phyloP scores from a whole-genome alignment of 2,113 vertebrate genomes.

The Sceloporus undulatus region DNA sequence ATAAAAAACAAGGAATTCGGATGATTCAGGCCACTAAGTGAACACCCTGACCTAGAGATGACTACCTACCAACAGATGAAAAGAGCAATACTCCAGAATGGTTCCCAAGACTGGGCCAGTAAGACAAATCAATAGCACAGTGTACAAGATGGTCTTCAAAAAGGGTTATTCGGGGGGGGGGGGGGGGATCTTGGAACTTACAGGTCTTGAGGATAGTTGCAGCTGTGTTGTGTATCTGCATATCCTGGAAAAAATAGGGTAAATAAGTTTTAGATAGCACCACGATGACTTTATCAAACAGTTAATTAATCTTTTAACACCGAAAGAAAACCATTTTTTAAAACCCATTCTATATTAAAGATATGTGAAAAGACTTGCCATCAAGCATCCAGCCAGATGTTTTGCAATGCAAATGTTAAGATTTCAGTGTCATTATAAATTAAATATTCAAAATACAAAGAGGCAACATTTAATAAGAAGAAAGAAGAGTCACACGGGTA shows the following conservation, averaged over 20 bases:
- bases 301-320: accelerated
- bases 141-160: neutral
- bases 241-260: slow-evolving; percentile 68
- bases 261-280: slow-evolving; percentile 34
- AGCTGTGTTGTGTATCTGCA: slow-evolving; percentile 60
- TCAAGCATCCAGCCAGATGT: neutral
- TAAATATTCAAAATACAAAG: neutral
- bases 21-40: too few relatives aligned
- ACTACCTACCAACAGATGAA: too few relatives aligned
- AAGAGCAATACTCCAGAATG: neutral
- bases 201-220: slow-evolving; percentile 79
- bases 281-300: neutral
- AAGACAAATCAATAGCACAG: neutral
- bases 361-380: neutral
- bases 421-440: neutral
- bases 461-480: neutral
- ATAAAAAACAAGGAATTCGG: too few relatives aligned
- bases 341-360: neutral
- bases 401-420: neutral
- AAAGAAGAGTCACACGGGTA: neutral
- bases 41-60: too few relatives aligned
- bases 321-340: neutral
- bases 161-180: neutral
- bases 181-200: slow-evolving; percentile 67
- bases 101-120: neutral